These are phyloP conservation scores for Intellagama lesueurii DNA, from an alignment of 2,797 vertebrate genomes.

Conservation along the genomic window DNA sequence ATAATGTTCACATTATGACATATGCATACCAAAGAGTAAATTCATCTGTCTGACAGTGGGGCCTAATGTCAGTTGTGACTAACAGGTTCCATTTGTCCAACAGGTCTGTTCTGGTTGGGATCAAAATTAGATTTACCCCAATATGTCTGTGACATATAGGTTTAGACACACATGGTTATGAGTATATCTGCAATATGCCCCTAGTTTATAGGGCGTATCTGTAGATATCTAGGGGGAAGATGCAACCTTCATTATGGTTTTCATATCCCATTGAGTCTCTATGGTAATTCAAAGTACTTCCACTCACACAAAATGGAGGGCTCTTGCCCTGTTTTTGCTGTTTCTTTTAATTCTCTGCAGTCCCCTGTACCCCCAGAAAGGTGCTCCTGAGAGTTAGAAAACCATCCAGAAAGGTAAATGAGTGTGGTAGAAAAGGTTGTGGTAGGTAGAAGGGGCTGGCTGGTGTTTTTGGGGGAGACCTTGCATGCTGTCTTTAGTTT, in stretches of 20 bases:
- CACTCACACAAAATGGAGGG: neutral
- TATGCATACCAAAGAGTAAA: neutral
- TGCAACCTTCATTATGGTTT: no score
- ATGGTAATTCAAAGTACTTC: neutral
- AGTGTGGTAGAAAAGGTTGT: neutral
- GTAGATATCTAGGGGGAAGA: no score
- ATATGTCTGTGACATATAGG: neutral
- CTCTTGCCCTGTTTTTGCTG: neutral
- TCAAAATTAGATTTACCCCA: neutral
- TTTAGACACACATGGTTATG: neutral
- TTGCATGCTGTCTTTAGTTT: neutral
- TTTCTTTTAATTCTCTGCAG: neutral
- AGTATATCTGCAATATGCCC: neutral
- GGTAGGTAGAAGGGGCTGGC: neutral
- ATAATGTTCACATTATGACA: conserved; percentile 2
- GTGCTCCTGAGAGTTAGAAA: neutral
- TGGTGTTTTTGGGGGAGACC: neutral
- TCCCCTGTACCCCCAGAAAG: neutral
- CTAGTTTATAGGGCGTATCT: no score
- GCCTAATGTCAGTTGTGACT: no score
- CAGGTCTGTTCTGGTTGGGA: no score
- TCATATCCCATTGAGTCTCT: no score
- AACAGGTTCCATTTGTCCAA: no score
- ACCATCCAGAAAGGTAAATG: neutral
- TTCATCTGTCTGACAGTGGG: neutral